Conservation (phyloP, 2,888 invertebrate species). For the Teleiodes luculella region DNA sequence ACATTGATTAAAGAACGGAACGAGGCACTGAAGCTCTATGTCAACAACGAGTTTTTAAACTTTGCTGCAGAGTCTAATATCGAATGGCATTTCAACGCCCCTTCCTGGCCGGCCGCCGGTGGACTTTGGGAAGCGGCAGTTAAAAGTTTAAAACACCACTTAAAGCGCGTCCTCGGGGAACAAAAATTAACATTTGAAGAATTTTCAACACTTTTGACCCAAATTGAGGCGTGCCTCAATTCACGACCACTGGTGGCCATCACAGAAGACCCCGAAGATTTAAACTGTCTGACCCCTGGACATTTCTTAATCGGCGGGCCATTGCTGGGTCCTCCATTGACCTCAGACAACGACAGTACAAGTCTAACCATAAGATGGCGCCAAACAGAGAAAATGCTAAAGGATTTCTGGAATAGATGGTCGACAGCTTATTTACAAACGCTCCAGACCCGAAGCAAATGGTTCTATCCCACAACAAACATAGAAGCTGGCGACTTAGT, state of each 20-base stretch:
- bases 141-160: conserved; percentile 12
- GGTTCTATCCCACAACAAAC: neutral
- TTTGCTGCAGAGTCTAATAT: too few relatives aligned
- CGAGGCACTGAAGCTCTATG: too few relatives aligned
- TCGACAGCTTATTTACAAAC: neutral
- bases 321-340: neutral
- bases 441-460: conserved; percentile 4
- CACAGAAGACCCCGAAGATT: conserved; percentile 8
- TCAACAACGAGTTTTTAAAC: too few relatives aligned
- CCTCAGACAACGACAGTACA: neutral
- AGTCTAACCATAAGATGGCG: conserved; percentile 1
- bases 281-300: conserved; percentile 14
- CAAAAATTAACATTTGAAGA: conserved; percentile 16
- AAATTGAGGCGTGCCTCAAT: conserved; percentile 19
- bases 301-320: conserved; percentile 15
- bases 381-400: conserved; percentile 3
- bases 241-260: conserved; percentile 12
- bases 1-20: too few relatives aligned
- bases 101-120: conserved; percentile 13
- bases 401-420: conserved; percentile 7
- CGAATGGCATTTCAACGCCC: conserved; percentile 8
- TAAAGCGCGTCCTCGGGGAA: conserved; percentile 14
- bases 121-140: conserved; percentile 20
- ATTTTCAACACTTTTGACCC: conserved; percentile 14
- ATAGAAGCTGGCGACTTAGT: conserved; percentile 17